A percentile compares a stretch with the other conserved stretches of the same genome.
Evolutionary conservation across 1,140 invertebrate genomes (phyloP).

Genomic region (Drosophila sp.): DNA sequence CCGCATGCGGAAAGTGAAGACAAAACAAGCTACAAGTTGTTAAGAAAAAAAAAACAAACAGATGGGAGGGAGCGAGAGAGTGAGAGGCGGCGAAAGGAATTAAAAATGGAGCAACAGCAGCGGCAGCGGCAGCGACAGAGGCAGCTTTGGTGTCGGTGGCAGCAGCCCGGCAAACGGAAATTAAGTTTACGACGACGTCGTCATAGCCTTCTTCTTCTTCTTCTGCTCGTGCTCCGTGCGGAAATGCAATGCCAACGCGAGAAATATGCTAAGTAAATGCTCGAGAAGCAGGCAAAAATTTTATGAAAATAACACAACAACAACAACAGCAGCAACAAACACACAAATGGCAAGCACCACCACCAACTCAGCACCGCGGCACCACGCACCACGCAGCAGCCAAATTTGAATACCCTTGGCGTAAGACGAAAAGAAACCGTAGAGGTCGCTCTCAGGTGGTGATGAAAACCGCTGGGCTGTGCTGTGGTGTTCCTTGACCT

Average conservation of each 20-base stretch:
- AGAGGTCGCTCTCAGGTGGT: conserved; percentile 2
- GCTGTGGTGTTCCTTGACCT: neutral
- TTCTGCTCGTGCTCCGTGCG: conserved; percentile 27
- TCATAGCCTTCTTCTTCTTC: conserved; percentile 8
- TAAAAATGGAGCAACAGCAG: conserved; percentile 62
- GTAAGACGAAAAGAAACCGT: neutral
- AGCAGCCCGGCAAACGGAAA: conserved; percentile 64
- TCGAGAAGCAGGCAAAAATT: conserved; percentile 48
- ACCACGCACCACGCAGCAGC: neutral
- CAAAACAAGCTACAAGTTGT: conserved; percentile 64
- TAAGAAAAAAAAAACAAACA: conserved; percentile 42
- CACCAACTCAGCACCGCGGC: neutral
- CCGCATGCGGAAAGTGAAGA: conserved; percentile 60
- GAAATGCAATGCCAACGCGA: conserved; percentile 62
- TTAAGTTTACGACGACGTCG: conserved; percentile 71
- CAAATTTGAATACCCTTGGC: conserved; percentile 14
- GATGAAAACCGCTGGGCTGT: neutral
- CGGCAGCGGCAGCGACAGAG: conserved; percentile 19
- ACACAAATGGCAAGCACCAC: conserved; percentile 1
- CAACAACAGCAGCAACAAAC: conserved; percentile 1
- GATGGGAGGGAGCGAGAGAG: neutral
- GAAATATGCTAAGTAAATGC: conserved; percentile 79
- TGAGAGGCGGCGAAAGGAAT: conserved; percentile 44
- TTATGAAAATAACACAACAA: conserved; percentile 6
- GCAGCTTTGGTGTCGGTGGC: neutral